Percentiles rank a stretch among this genome's conserved stretches.
Conservation (phyloP, 2,797 vertebrate species). For the Tachyglossus aculeatus region DNA sequence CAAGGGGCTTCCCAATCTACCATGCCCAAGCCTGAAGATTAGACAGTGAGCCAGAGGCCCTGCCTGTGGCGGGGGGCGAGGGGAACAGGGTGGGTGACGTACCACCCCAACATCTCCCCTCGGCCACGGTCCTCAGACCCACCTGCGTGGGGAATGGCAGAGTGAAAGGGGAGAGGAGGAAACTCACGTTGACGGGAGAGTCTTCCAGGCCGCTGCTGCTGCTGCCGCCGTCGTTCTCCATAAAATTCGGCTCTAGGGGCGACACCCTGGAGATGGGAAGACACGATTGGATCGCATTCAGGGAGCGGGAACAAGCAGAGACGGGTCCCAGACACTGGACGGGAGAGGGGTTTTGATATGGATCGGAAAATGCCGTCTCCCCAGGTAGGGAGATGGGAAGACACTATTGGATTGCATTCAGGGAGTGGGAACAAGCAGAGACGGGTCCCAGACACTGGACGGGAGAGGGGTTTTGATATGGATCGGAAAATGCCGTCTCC, state of each 20-base stretch:
- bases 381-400: too few relatives aligned
- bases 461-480: too few relatives aligned
- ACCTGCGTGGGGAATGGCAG: not conserved
- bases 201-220: constrained; percentile 45
- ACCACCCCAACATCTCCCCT: not conserved
- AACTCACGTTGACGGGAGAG: constrained; percentile 36
- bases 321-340: fast-evolving
- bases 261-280: constrained; percentile 17
- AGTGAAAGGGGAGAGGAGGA: fast-evolving
- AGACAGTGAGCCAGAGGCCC: too few relatives aligned
- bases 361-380: too few relatives aligned
- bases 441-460: fast-evolving
- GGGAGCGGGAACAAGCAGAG: fast-evolving
- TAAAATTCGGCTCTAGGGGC: not conserved
- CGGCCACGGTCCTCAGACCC: not conserved
- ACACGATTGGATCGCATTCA: not conserved
- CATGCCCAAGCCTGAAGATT: not conserved
- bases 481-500: too few relatives aligned
- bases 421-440: fast-evolving
- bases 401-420: not conserved
- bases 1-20: not conserved
- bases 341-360: too few relatives aligned
- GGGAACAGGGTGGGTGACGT: too few relatives aligned
- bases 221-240: constrained; percentile 43
- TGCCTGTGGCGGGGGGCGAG: too few relatives aligned